Evolutionary conservation across 2,888 invertebrate genomes (phyloP).

Genomic region (Caenorhabditis sp.): DNA sequence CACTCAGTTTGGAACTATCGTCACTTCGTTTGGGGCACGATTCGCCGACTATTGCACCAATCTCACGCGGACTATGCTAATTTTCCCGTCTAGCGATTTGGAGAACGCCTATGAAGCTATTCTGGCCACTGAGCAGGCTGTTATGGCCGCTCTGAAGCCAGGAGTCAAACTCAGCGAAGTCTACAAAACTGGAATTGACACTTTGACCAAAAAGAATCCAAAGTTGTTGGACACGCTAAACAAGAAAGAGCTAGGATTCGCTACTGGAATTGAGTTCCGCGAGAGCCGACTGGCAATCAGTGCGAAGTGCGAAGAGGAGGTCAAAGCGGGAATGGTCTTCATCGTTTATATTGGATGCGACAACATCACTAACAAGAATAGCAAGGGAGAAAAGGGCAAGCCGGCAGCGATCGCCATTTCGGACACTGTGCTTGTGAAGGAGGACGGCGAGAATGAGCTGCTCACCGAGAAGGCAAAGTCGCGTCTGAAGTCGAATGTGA

Average conservation of each 20-base stretch:
- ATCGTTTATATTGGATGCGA: conserved; percentile 94
- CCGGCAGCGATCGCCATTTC: conserved; percentile 94
- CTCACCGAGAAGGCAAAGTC: conserved; percentile 87
- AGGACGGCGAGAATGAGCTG: conserved; percentile 71
- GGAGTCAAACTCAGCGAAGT: conserved; percentile 88
- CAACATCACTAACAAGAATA: conserved; percentile 88
- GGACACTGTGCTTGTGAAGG: conserved; percentile 85
- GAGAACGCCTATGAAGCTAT: conserved; percentile 89
- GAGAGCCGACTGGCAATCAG: conserved; percentile 94
- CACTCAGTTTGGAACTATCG: conserved; percentile 49
- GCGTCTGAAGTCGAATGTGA: conserved; percentile 67
- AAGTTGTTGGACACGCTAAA: conserved; percentile 90
- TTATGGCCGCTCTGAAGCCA: conserved; percentile 88
- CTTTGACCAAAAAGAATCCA: conserved; percentile 90
- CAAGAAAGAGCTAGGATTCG: conserved; percentile 87
- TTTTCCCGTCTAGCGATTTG: conserved; percentile 88
- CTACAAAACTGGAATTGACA: conserved; percentile 88
- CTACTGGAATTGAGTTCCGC: conserved; percentile 97
- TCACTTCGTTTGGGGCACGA: conserved; percentile 54
- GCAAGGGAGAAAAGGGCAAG: conserved; percentile 88
- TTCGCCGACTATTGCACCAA: conserved; percentile 92
- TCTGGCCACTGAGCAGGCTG: conserved; percentile 90
- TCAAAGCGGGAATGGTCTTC: conserved; percentile 88
- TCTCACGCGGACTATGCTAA: conserved; percentile 93
- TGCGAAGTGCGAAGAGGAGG: conserved; percentile 87